These are phyloP conservation scores for Haliclona indistincta DNA, from an alignment of 37 sponge, comb jelly and placozoan genomes.

Conservation along the genomic window DNA sequence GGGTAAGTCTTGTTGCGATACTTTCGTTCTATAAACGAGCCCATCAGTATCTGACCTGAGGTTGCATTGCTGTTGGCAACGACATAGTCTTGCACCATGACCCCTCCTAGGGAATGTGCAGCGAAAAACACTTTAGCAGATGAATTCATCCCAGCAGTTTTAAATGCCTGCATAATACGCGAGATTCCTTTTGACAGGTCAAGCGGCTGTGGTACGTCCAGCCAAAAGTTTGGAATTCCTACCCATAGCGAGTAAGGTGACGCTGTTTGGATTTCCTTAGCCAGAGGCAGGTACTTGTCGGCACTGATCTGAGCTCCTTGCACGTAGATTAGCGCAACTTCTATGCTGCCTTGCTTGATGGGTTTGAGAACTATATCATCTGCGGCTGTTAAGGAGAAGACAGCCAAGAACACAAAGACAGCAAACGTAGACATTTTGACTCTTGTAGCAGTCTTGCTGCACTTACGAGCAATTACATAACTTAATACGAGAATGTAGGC, in stretches of 20 bases:
- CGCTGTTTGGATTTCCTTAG: slow-evolving; percentile 38
- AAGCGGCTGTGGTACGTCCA: slow-evolving; percentile 64
- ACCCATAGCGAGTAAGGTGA: slow-evolving; percentile 68
- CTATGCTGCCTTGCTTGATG: slow-evolving; percentile 9
- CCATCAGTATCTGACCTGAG: slow-evolving; percentile 66
- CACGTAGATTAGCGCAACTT: slow-evolving; percentile 54
- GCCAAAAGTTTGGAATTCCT: slow-evolving; percentile 61
- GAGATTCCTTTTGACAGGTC: slow-evolving; percentile 37
- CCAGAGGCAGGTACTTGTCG: slow-evolving; percentile 59
- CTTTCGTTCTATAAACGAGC: slow-evolving; percentile 50
- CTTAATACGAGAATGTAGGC: background rate
- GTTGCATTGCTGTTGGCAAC: slow-evolving; percentile 2
- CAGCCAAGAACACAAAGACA: background rate
- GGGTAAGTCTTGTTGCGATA: slow-evolving; percentile 56
- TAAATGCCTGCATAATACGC: slow-evolving; percentile 45
- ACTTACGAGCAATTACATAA: background rate
- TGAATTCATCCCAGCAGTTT: slow-evolving; percentile 47
- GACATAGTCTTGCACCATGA: slow-evolving; percentile 67
- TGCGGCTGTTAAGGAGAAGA: background rate
- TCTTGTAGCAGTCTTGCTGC: background rate
- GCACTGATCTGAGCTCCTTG: slow-evolving; percentile 66
- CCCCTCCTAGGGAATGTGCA: slow-evolving; percentile 81
- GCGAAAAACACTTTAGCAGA: slow-evolving; percentile 39
- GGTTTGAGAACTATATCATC: slow-evolving; percentile 61
- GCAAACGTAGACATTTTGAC: background rate